Conservation (phyloP, 2,797 vertebrate genomes). For the Danio albolineatus region DNA sequence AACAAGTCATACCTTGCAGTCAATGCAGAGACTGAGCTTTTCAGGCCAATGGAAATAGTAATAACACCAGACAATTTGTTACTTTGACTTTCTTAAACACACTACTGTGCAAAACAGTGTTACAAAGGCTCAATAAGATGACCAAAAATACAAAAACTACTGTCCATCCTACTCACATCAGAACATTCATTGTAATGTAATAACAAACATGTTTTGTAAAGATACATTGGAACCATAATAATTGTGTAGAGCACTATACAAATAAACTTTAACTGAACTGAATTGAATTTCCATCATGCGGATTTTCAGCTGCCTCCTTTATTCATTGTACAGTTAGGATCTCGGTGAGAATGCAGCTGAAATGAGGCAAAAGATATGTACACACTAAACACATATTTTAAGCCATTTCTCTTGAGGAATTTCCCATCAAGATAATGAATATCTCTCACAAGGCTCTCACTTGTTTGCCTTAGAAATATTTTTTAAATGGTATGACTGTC, state of each 20-base stretch:
- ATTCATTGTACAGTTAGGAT: constrained; percentile 1
- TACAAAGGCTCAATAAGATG: too few relatives aligned
- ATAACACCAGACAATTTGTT: neutral
- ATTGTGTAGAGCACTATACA: too few relatives aligned
- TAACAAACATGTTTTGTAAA: too few relatives aligned
- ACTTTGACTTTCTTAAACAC: too few relatives aligned
- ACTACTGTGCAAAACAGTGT: too few relatives aligned
- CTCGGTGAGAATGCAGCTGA: too few relatives aligned
- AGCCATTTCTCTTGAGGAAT: neutral
- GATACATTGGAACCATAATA: too few relatives aligned
- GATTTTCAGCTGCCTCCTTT: neutral
- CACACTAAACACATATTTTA: neutral
- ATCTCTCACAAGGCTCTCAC: neutral
- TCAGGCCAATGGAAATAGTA: neutral
- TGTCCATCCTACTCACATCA: too few relatives aligned
- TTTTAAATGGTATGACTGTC: neutral
- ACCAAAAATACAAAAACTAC: too few relatives aligned
- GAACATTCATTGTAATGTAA: too few relatives aligned
- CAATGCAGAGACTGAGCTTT: constrained; percentile 11
- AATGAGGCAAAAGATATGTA: neutral
- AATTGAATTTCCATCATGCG: neutral
- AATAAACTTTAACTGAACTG: too few relatives aligned
- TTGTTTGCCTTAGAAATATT: neutral
- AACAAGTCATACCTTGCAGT: constrained; percentile 54
- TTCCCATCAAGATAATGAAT: neutral